Conservation (phyloP, 2,113 vertebrate species). For the Mus musculus region DNA sequence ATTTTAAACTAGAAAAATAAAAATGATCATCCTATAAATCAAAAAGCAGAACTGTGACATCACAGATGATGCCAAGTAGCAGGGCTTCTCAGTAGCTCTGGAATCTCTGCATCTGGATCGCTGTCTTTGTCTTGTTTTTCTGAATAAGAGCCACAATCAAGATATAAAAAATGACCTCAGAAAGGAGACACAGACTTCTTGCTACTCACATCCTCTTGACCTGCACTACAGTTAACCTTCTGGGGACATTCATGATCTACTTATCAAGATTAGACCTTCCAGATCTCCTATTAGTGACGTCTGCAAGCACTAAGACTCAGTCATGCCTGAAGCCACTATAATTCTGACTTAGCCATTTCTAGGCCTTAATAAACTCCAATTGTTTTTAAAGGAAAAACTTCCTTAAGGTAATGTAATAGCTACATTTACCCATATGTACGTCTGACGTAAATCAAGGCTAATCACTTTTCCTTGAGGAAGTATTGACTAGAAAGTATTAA, state of each 20-base stretch:
- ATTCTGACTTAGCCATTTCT: not conserved
- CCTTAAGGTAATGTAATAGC: not conserved
- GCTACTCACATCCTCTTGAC: not conserved
- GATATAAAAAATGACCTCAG: not conserved
- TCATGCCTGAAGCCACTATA: not conserved
- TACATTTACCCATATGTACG: not conserved
- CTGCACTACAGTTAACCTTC: not conserved
- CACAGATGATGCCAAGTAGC: not conserved
- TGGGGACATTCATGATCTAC: not conserved
- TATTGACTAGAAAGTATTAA: not conserved
- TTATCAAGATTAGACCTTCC: not conserved
- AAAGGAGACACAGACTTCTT: not conserved
- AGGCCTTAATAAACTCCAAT: not conserved
- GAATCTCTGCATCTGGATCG: accelerated
- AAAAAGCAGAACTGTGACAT: not conserved
- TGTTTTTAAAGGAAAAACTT: not conserved
- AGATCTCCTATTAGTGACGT: too few relatives aligned
- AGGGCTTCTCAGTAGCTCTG: not conserved
- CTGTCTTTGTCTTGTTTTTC: not conserved
- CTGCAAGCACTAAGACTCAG: not conserved
- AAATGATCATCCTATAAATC: not conserved
- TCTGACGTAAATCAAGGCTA: not conserved
- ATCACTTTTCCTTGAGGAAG: not conserved
- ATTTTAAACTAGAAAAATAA: not conserved
- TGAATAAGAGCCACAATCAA: not conserved